These are phyloP conservation scores for Metellina segmentata DNA, from an alignment of 2,888 invertebrate species.

Conservation along the genomic window DNA sequence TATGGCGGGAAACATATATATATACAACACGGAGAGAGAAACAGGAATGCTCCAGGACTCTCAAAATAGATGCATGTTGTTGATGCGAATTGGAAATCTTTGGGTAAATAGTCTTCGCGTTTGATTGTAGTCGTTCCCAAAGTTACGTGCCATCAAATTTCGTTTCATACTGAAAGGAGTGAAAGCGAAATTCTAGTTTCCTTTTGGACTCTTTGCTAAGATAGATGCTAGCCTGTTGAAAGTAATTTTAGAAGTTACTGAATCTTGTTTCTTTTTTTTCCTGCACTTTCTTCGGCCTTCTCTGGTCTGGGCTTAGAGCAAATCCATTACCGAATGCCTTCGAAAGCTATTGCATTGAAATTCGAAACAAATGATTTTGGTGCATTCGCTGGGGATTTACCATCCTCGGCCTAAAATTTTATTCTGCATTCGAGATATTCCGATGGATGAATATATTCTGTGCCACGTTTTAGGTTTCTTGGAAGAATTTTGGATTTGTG, in stretches of 20 bases:
- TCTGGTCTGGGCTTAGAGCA: slow-evolving; percentile 13
- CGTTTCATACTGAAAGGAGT: slow-evolving; percentile 47
- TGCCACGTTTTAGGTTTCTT: neutral
- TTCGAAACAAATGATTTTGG: slow-evolving; percentile 63
- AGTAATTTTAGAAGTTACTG: slow-evolving; percentile 58
- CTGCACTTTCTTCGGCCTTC: neutral
- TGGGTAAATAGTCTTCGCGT: slow-evolving; percentile 57
- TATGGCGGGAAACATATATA: neutral
- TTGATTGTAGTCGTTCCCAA: slow-evolving; percentile 64
- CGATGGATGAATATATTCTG: slow-evolving; percentile 5
- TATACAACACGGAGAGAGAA: neutral
- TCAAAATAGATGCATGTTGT: slow-evolving; percentile 63
- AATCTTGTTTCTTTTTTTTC: neutral
- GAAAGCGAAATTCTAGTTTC: slow-evolving; percentile 57
- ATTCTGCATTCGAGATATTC: slow-evolving; percentile 1
- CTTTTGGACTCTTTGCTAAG: slow-evolving; percentile 17
- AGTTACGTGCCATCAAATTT: slow-evolving; percentile 61
- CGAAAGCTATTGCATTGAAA: slow-evolving; percentile 46
- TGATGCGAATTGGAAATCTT: slow-evolving; percentile 60
- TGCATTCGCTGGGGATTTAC: slow-evolving; percentile 10
- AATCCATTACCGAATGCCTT: slow-evolving; percentile 31
- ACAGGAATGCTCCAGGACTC: neutral
- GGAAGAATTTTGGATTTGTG: too few relatives aligned
- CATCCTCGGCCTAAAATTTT: neutral
- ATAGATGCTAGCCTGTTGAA: slow-evolving; percentile 41